Evolutionary conservation across 2,888 invertebrate species (phyloP), one percentile per base, ranked within the genome.

Genomic region (Catocala nupta): DNA sequence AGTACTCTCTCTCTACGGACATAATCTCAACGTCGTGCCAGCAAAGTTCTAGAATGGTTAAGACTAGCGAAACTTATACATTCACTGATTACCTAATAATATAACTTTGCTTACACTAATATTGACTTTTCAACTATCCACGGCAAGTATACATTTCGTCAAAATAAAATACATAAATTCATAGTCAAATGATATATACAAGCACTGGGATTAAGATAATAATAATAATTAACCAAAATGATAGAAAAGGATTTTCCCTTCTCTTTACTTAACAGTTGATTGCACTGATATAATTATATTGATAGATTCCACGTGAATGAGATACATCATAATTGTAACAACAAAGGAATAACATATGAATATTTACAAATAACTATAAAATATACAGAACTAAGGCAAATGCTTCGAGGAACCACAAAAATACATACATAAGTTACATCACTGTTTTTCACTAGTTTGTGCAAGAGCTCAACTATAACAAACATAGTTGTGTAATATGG

Each of bases 401-500:
- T 93, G 93, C 93, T 84, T 86, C 65, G 78, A 92, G 92, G 93
- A 92, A 93, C 92, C 86, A 89, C 81, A 86, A 85, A 85, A 81
- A 86, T 73, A 75, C 66, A 61, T 59, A 53, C 51, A n/a, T n/a
- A 71, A 68, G 65, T 59, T 63, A 70, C 70, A 69, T 71, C 68
- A 68, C 59, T 70, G 64, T 70, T 70, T 70, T 59, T 53, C 9
- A 39, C 8, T 34, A 50, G 50, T 64, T 68, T 68, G 66, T 73
- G 64, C 70, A 59, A 62, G 51, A 69, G 51, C 64, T 59, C 55
- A 63, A 49, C 44, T 54, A 58, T 55, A 70, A 59, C 54, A 59
- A 65, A 55, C 34, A 52, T 59, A 63, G 52, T 60, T 57, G 66
- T 68, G 56, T 71, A 68, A 70, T 70, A 68, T 68, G 68, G 63